phyloP scores from a whole-genome alignment of 2,797 vertebrate species.

The Enteromius treurensis region DNA sequence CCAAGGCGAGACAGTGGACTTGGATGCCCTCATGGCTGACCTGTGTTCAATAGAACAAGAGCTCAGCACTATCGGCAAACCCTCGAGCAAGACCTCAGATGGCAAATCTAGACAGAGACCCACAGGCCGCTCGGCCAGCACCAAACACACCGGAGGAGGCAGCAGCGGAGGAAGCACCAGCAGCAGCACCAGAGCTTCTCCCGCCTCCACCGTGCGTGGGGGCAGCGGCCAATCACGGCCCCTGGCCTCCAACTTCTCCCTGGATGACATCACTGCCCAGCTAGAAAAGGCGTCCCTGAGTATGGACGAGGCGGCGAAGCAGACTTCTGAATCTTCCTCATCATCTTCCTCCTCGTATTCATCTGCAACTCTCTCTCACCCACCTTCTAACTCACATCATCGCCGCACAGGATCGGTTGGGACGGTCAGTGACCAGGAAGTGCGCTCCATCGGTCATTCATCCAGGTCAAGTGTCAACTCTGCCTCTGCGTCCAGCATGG shows the following conservation, averaged over 20 bases:
- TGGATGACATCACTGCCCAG: conserved; percentile 97
- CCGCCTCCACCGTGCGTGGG: conserved; percentile 81
- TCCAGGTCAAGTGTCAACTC: conserved; percentile 85
- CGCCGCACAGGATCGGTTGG: conserved; percentile 91
- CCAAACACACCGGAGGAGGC: conserved; percentile 77
- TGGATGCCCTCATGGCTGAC: conserved; percentile 96
- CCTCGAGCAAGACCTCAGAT: conserved; percentile 75
- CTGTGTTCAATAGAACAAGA: conserved; percentile 98
- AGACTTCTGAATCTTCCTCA: conserved; percentile 76
- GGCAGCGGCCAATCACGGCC: conserved; percentile 74
- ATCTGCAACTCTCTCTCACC: conserved; percentile 65
- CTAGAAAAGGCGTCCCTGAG: conserved; percentile 88
- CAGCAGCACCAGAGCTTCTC: conserved; percentile 84
- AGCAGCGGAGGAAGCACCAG: conserved; percentile 80
- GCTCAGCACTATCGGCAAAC: conserved; percentile 87
- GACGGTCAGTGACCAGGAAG: conserved; percentile 88
- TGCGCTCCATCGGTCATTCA: conserved; percentile 81
- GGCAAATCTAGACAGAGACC: conserved; percentile 81
- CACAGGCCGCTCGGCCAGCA: conserved; percentile 75
- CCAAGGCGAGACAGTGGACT: conserved; percentile 93
- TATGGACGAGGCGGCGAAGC: conserved; percentile 93
- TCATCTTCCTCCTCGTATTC: conserved; percentile 74
- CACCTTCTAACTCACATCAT: conserved; percentile 79
- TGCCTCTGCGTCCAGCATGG: conserved; percentile 84
- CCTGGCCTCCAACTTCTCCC: conserved; percentile 87